Conservation (phyloP, 2,888 invertebrate species). For the Acanthopleura granulata region DNA sequence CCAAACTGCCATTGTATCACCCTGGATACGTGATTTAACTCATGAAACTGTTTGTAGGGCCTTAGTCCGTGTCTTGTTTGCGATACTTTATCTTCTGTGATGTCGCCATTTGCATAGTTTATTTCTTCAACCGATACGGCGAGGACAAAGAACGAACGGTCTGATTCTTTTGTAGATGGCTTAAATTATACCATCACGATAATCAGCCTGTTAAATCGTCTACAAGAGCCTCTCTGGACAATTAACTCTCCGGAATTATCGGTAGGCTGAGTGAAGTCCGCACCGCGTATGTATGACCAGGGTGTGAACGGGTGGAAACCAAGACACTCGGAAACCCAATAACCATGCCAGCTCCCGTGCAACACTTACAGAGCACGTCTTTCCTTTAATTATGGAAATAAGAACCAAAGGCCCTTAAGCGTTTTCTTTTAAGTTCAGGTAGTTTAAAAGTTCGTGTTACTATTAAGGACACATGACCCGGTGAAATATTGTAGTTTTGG, state of each 20-base stretch:
- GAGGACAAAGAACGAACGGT: not conserved
- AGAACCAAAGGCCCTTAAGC: not conserved
- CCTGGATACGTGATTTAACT: too few relatives aligned
- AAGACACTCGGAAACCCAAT: not conserved
- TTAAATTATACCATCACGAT: not conserved
- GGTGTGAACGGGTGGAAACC: not conserved
- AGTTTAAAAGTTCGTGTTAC: conserved; percentile 3
- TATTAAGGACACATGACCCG: too few relatives aligned
- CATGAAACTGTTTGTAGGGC: too few relatives aligned
- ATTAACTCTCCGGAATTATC: not conserved
- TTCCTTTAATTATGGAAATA: conserved; percentile 7
- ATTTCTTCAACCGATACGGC: too few relatives aligned
- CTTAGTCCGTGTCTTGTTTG: too few relatives aligned
- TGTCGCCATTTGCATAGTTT: too few relatives aligned
- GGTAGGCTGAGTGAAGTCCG: not conserved
- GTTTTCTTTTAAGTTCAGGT: not conserved
- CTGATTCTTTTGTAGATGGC: not conserved
- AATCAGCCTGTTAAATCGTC: not conserved
- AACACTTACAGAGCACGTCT: not conserved
- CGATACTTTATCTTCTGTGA: too few relatives aligned
- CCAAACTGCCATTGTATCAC: too few relatives aligned
- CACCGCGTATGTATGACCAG: not conserved
- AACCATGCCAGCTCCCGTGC: not conserved
- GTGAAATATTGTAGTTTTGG: too few relatives aligned
- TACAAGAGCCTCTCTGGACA: not conserved